Evolutionary conservation across 2,888 invertebrate species (phyloP).

Genomic region (Drosophila neonasuta): DNA sequence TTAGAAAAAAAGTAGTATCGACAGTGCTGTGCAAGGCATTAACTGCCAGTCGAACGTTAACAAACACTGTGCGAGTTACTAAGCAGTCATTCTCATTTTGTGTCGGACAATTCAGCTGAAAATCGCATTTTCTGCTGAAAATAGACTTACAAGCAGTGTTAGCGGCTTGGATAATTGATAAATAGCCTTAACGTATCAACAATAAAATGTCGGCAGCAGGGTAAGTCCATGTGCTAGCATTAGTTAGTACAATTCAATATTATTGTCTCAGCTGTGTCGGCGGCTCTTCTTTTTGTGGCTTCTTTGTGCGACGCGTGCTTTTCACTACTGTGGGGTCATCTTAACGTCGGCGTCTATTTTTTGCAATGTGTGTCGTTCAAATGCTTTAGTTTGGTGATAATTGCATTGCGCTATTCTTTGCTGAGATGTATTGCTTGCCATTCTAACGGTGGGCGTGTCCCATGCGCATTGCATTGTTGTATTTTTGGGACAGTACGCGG

Average conservation of each 20-base stretch:
- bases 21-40: constrained; percentile 26
- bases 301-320: constrained; percentile 73
- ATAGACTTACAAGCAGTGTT: constrained; percentile 34
- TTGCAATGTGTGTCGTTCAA: background rate
- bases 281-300: constrained; percentile 64
- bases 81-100: constrained; percentile 59
- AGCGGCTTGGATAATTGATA: constrained; percentile 37
- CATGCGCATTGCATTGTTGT: constrained; percentile 59
- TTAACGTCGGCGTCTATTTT: constrained; percentile 67
- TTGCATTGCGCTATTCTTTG: constrained; percentile 4
- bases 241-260: constrained; percentile 2
- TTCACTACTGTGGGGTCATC: constrained; percentile 25
- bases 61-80: constrained; percentile 50
- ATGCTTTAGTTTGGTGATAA: constrained; percentile 15
- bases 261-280: constrained; percentile 9
- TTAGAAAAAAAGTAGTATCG: background rate
- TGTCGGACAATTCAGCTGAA: constrained; percentile 60
- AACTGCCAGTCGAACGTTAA: constrained; percentile 50
- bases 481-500: constrained; percentile 47
- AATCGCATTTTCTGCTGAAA: constrained; percentile 58
- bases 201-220: constrained; percentile 74
- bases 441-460: constrained; percentile 63
- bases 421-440: constrained; percentile 13
- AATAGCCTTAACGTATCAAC: constrained; percentile 40
- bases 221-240: constrained; percentile 60